Evolutionary conservation across 2,113 vertebrate species (phyloP), one percentile per base, ranked within the genome.

Genomic region (Smithornis capensis): DNA sequence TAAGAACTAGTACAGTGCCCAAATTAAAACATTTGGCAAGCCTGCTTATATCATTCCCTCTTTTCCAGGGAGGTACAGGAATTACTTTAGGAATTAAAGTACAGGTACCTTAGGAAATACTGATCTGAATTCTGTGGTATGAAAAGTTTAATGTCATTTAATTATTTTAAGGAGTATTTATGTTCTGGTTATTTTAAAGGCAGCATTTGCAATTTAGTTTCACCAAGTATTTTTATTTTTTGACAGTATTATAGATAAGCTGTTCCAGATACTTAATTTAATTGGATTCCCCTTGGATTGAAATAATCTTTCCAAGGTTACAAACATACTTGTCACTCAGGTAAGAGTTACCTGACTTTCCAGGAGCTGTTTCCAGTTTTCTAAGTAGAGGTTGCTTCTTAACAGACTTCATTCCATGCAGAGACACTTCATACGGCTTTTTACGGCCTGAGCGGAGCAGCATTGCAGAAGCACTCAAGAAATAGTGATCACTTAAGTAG

Each of bases 341-440:
- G 14, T 83, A 91, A 59, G 28, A 74, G 18, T 96, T 96, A 97
- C 96, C 96, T 93, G 95, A 7, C 6, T 77, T 86, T 70, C 0
- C 17, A 63, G 42, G 7, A 83, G 33, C 1, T 74, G 4, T 13
- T 67, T 22, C 59, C 50, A 0, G 1, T 6, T 11, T 16, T 28
- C 0, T 2, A 7, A 1, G 31, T 8, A 2, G 31, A 42, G 4
- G 1, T 37, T 2, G 1, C 6, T 7, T 37, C 55, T 14, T 2
- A 35, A 19, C 9, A n/a, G 18, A 1, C 11, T 0, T 10, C 5
- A 6, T 63, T 77, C 8, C 1, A 9, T 0, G 1, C 23, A 0
- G 2, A 27, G 42, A 9, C 3, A 1, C 2, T 42, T 67, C 31
- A 14, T 21, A 60, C 0, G 60, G 59, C 35, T 88, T 96, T 31